Conservation (phyloP, 2,888 invertebrate species). For the Hesperia comma region DNA sequence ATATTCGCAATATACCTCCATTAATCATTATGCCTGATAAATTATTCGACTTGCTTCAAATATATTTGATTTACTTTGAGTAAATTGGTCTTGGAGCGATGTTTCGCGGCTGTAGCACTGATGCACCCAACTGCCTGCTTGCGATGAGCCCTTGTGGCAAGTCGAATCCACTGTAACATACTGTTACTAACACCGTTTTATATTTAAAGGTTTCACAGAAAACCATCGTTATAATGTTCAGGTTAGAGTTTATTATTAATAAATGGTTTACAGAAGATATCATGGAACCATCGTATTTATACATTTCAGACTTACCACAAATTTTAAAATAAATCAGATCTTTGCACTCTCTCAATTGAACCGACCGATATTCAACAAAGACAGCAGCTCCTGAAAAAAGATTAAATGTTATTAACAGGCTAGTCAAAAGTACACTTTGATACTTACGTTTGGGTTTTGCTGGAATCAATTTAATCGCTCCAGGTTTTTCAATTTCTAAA, state of each 20-base stretch:
- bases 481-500: slow-evolving; percentile 87
- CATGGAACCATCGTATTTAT: slow-evolving; percentile 73
- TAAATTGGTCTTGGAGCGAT: slow-evolving; percentile 41
- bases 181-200: slow-evolving; percentile 25
- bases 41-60: slow-evolving; percentile 2
- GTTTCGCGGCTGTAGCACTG: slow-evolving; percentile 58
- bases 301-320: slow-evolving; percentile 81
- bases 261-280: slow-evolving; percentile 72
- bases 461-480: slow-evolving; percentile 93
- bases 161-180: slow-evolving; percentile 50
- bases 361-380: background rate
- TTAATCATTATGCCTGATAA: too few species aligned
- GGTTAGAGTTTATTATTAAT: slow-evolving; percentile 78
- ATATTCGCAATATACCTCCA: slow-evolving; percentile 18
- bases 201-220: slow-evolving; percentile 34
- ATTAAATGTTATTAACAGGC: slow-evolving; percentile 60
- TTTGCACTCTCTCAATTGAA: slow-evolving; percentile 44
- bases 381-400: slow-evolving; percentile 72
- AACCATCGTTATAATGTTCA: slow-evolving; percentile 42
- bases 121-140: slow-evolving; percentile 55
- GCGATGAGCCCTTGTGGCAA: slow-evolving; percentile 56
- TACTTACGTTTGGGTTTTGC: slow-evolving; percentile 96
- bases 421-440: slow-evolving; percentile 48
- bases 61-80: slow-evolving; percentile 22
- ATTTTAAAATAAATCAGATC: slow-evolving; percentile 62